Base-by-base conservation (phyloP, 2,888 invertebrate species). In the Zygaena filipendulae region DNA sequence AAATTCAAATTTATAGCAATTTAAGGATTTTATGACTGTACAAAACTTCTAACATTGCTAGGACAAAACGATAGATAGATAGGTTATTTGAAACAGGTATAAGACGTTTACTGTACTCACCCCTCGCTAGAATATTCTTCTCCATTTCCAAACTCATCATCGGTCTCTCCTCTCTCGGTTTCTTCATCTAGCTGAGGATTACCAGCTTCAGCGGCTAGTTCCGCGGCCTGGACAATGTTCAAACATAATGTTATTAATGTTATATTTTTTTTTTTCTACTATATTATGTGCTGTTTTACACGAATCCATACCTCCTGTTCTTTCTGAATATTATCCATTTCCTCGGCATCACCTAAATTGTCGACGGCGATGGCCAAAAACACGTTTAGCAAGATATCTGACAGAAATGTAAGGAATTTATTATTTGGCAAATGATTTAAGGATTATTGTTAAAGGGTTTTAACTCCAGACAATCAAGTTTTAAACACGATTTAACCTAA, bases 321-420 rank as follows among this genome's bases (percentile, higher is more conserved):
- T 55, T 96, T 97, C 49, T 97, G 94, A 38, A 97, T 92, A 42
- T 94, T 92, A 13, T 96, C 95, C 57, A 98, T 81, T 29, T 95
- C 96, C 69, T 99, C 98, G 10, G 98, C 98, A 69, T 99, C 99
- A 29, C 98, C 99, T 61, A 99, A 87, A 79, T 99, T 99, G 77
- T 99, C 99, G 27, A 99, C 99, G 58, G 99, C 99, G 81, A 99
- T 99, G 80, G 99, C 99, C 97, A 99, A 97, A 92, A 99, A 99
- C 60, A 99, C 99, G 72, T 99, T 99, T 54, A 99, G 80, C 47
- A 99, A 82, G 58, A 99, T 99, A 80, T 98, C 94, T 93, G 59
- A 40, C 43, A 29, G 10, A 40, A 25, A 9, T 19, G 32, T 50
- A 42, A 58, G 40, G 39, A 48, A 42, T 40, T 27, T 26, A 27